Evolutionary conservation across 2,797 vertebrate species (phyloP), one percentile per base, ranked within the genome.

Genomic region (Gallinago nigripennis): DNA sequence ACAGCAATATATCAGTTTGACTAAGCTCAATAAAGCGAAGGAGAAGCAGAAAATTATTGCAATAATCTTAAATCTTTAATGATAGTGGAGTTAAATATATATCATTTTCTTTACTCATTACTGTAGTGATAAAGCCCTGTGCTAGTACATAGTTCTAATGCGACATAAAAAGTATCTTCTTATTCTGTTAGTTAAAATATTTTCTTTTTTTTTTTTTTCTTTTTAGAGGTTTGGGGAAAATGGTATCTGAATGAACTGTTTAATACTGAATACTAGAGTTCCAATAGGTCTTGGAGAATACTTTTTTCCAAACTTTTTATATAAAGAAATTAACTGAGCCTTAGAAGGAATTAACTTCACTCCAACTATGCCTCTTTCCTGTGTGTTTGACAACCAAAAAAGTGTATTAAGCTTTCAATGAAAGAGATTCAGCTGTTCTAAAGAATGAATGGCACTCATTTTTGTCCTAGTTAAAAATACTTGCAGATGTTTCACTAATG

Each of bases 11-110:
- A 92, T 97, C 95, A 93, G 81, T 58, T 64, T 92, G 81, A 84
- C 53, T 93, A 72, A 86, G 73, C 85, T 93, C 95, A 92, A 72
- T 95, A 92, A 95, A 94, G 73, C 2, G 3, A 95, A 82, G 64
- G 66, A 96, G 80, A 94, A 94, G 87, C 70, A 84, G 68, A 85
- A 94, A 96, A 95, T 95, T 96, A 94, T 92, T 93, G 94, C 66
- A 95, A 90, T 96, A 79, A 90, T 94, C 86, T 94, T 95, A 95
- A 94, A 96, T 94, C 87, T 93, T 95, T 86, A 92, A 95, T 90
- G 85, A 64, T 86, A 73, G 39, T 71, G 53, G 64, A 95, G 60
- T 88, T 93, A 92, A 92, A 90, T 83, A 91, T 75, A 75, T 81
- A 72, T 81, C 7, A 78, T 88, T 96, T 97, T 93, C 82, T 94